Evolutionary conservation across 2,888 invertebrate species (phyloP), one percentile per base, ranked within the genome.

Genomic region (Morpho helenor): DNA sequence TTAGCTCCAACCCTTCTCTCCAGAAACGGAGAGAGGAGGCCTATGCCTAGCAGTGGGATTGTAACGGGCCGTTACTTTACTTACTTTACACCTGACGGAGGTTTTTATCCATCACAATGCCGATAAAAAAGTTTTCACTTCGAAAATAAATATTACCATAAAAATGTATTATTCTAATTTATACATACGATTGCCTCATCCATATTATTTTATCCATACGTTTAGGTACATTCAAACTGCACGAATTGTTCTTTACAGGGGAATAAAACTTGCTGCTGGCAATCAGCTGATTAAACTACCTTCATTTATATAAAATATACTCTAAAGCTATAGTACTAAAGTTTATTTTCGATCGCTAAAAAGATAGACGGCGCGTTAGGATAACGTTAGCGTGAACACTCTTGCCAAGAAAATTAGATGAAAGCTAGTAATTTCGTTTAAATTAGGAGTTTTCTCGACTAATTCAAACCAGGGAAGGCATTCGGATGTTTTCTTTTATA

Each of bases 221-320:
- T 69, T 67, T 57, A 49, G n/a, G 61, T 60, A 60, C 53, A 50
- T 62, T 66, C 65, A 64, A 70, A 43, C 41, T 56, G 73, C 76
- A 75, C 71, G 77, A 81, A 79, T 79, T 76, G 73, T 79, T 80
- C 79, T 76, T 75, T 77, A 80, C 76, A 76, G 73, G 74, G 70
- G 70, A 76, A 82, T 80, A 82, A 82, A 82, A 82, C 74, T 80
- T 79, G 71, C 60, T 67, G 63, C 61, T 66, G 62, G 72, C 76
- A 75, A 79, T 76, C 77, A 77, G 72, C 72, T 75, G 76, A 77
- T 77, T 77, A 75, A 76, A 75, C 63, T 53, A 40, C 55, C 55
- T 49, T 62, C 53, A 57, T 60, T 67, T 40, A 53, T 49, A 56
- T 49, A 66, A 62, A 56, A 62, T 63, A 47, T 23, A 58, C 67